These are phyloP conservation scores for Euthynnus affinis DNA, from an alignment of 2,797 vertebrate genomes.

Conservation along the genomic window DNA sequence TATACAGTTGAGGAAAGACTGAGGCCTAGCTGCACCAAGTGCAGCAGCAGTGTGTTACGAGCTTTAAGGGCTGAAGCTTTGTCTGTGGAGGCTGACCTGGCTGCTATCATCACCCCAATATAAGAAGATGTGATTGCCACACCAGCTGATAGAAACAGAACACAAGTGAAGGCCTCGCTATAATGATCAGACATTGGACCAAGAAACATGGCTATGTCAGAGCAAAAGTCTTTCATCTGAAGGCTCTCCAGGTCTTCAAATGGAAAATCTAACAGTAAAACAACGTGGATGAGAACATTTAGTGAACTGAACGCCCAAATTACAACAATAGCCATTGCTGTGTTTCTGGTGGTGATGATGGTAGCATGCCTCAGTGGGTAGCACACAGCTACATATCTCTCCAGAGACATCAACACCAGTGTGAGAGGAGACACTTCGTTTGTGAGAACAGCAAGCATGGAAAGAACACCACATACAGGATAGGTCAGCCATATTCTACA, in stretches of 20 bases:
- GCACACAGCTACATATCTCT: constrained; percentile 59
- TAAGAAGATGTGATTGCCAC: constrained; percentile 34
- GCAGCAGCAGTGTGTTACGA: constrained; percentile 64
- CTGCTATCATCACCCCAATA: constrained; percentile 58
- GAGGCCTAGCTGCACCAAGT: constrained; percentile 66
- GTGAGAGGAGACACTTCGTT: constrained; percentile 54
- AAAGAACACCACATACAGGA: constrained; percentile 50
- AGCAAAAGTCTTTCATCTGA: constrained; percentile 44
- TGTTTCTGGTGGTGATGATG: constrained; percentile 53
- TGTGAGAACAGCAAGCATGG: constrained; percentile 8
- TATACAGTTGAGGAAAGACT: constrained; percentile 41
- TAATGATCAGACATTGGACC: not conserved
- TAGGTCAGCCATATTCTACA: constrained; percentile 11
- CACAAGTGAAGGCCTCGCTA: constrained; percentile 12
- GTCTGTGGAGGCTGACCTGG: constrained; percentile 56
- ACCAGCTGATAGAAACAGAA: constrained; percentile 47
- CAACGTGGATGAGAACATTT: constrained; percentile 20
- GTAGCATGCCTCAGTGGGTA: constrained; percentile 61
- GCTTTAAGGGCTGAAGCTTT: constrained; percentile 49
- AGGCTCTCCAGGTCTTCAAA: constrained; percentile 21
- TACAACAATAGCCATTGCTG: constrained; percentile 25
- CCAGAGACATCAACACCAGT: constrained; percentile 67
- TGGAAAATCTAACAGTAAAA: constrained; percentile 29
- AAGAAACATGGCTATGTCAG: constrained; percentile 1
- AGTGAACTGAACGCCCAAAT: constrained; percentile 48